A percentile compares a stretch with the other conserved stretches of the same genome.
These are phyloP conservation scores for Lepidocyrtinus sp. DNA, from an alignment of 2,888 invertebrate species.

Conservation along the genomic window DNA sequence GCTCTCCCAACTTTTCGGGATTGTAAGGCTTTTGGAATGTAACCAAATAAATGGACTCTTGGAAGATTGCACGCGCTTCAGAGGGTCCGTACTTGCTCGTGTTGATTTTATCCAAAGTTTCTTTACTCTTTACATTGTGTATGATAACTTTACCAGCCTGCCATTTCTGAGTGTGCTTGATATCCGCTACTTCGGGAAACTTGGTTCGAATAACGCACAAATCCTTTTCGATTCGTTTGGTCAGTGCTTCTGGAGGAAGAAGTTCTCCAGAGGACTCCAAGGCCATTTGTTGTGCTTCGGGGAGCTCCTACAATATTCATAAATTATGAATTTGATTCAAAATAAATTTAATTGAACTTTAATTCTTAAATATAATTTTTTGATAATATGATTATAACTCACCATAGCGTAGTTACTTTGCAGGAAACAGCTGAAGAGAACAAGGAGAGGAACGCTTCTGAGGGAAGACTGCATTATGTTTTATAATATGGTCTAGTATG, in stretches of 20 bases:
- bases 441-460: neutral
- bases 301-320: slow-evolving; percentile 27
- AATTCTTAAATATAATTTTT: neutral
- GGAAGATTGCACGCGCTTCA: slow-evolving; percentile 27
- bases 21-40: slow-evolving; percentile 54
- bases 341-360: neutral
- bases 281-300: slow-evolving; percentile 52
- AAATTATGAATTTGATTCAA: neutral
- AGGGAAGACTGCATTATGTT: slow-evolving; percentile 8
- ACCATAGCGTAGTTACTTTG: neutral
- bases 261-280: slow-evolving; percentile 40
- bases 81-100: slow-evolving; percentile 43
- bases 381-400: neutral
- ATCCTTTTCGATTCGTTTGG: slow-evolving; percentile 40
- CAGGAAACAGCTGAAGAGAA: slow-evolving; percentile 26
- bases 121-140: slow-evolving; percentile 8
- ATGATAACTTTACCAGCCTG: slow-evolving; percentile 40
- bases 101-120: slow-evolving; percentile 27
- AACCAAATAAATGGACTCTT: slow-evolving; percentile 30
- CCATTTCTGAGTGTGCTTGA: slow-evolving; percentile 38
- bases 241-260: slow-evolving; percentile 34
- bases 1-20: slow-evolving; percentile 23
- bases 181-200: slow-evolving; percentile 27
- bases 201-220: slow-evolving; percentile 44
- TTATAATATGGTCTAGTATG: neutral